Percentiles rank a stretch among this genome's conserved stretches.
Evolutionary conservation across 1,140 invertebrate genomes (phyloP).

Genomic region (Dreissena polymorpha): DNA sequence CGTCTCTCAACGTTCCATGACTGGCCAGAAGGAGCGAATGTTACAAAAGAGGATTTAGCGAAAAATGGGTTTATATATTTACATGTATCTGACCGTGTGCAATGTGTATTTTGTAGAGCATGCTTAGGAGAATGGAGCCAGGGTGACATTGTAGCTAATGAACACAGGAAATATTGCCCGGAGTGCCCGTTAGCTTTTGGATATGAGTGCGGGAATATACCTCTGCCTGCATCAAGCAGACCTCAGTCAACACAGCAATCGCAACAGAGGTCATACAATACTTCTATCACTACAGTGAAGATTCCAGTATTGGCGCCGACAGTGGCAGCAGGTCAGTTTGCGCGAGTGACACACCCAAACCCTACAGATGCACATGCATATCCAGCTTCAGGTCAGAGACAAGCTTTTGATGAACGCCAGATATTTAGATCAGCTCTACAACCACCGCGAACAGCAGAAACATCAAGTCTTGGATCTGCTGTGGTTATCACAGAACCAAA

Average conservation of each 20-base stretch:
- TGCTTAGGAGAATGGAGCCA: constrained; percentile 87
- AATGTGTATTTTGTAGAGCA: constrained; percentile 92
- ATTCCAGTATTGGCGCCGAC: constrained; percentile 25
- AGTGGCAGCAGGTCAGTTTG: constrained; percentile 29
- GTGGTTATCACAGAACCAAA: constrained; percentile 61
- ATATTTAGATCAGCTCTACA: too few species aligned
- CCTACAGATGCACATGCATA: not conserved
- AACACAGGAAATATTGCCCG: constrained; percentile 87
- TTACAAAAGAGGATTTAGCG: constrained; percentile 87
- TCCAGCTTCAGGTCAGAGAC: too few species aligned
- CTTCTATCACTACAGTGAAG: constrained; percentile 39
- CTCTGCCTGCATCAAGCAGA: constrained; percentile 15
- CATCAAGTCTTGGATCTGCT: too few species aligned
- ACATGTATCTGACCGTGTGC: constrained; percentile 83
- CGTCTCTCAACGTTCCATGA: constrained; percentile 79
- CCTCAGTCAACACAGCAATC: not conserved
- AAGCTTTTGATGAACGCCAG: too few species aligned
- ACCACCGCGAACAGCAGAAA: too few species aligned
- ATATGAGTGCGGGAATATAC: constrained; percentile 38
- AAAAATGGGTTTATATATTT: constrained; percentile 90
- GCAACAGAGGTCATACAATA: not conserved
- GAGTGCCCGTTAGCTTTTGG: constrained; percentile 87
- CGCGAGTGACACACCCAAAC: not conserved
- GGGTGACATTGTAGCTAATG: constrained; percentile 87
- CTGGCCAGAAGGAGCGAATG: constrained; percentile 86